A percentile compares a stretch with the other conserved stretches of the same genome.
phyloP scores from a whole-genome alignment of 2,888 invertebrate species.

The Epicampocera succincta region DNA sequence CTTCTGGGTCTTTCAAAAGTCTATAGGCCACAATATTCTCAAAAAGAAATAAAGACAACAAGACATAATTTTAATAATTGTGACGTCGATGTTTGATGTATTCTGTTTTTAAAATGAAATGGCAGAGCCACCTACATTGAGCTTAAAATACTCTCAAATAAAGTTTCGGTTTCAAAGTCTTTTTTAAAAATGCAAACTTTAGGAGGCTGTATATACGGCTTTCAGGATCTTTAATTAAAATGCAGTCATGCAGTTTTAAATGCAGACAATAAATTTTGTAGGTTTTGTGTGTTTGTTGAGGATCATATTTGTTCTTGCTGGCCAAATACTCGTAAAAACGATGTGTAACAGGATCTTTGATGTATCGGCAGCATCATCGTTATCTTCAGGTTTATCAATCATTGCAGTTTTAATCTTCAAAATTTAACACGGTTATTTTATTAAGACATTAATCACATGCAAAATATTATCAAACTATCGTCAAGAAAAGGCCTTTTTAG shows the following conservation, averaged over 20 bases:
- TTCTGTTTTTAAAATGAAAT: slow-evolving; percentile 56
- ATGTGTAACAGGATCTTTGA: slow-evolving; percentile 50
- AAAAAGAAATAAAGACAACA: slow-evolving; percentile 8
- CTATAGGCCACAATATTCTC: slow-evolving; percentile 20
- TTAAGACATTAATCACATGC: slow-evolving; percentile 34
- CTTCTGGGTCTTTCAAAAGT: slow-evolving; percentile 7
- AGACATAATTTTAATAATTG: slow-evolving; percentile 28
- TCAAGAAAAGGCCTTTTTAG: neutral
- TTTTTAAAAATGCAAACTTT: slow-evolving; percentile 34
- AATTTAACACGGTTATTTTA: slow-evolving; percentile 38
- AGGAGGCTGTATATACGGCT: slow-evolving; percentile 40
- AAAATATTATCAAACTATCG: slow-evolving; percentile 35
- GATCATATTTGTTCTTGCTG: neutral
- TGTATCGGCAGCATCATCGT: slow-evolving; percentile 18
- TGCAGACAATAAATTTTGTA: slow-evolving; percentile 44
- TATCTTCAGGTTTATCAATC: slow-evolving; percentile 10
- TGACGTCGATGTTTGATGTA: slow-evolving; percentile 40
- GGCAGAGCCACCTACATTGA: slow-evolving; percentile 66
- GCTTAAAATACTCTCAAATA: slow-evolving; percentile 45
- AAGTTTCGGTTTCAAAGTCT: slow-evolving; percentile 63
- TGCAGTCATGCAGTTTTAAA: slow-evolving; percentile 65
- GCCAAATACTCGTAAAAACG: slow-evolving; percentile 25
- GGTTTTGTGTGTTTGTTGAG: slow-evolving; percentile 73
- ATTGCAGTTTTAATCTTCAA: slow-evolving; percentile 36
- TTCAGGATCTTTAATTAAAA: slow-evolving; percentile 42